Evolutionary conservation across 2,797 vertebrate genomes (phyloP).

Genomic region (Antennarius maculatus): DNA sequence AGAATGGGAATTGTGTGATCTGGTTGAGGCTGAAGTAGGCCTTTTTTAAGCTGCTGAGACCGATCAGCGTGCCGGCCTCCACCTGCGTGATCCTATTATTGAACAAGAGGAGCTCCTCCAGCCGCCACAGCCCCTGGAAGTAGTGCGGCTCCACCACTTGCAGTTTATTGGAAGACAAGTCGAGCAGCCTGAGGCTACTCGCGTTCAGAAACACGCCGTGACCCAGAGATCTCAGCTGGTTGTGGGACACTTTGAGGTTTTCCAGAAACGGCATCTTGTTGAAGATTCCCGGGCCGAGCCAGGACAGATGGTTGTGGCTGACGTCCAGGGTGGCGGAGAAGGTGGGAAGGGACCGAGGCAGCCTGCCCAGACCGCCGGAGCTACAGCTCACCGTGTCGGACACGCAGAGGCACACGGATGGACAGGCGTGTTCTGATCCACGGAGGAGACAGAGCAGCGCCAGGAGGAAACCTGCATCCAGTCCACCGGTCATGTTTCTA

Average conservation of each 20-base stretch:
- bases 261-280: constrained; percentile 81
- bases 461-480: constrained; percentile 53
- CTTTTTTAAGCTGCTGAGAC: constrained; percentile 83
- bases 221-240: constrained; percentile 81
- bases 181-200: constrained; percentile 85
- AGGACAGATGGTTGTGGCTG: constrained; percentile 88
- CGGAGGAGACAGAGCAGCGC: constrained; percentile 65
- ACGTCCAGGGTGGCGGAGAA: constrained; percentile 86
- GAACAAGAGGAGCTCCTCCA: constrained; percentile 92
- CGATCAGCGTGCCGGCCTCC: constrained; percentile 80
- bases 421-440: constrained; percentile 74
- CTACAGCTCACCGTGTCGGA: constrained; percentile 91
- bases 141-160: constrained; percentile 82
- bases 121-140: constrained; percentile 85
- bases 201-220: constrained; percentile 83
- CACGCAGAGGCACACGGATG: constrained; percentile 86
- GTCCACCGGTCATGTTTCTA: constrained; percentile 67
- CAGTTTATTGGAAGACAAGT: constrained; percentile 92
- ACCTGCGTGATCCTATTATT: constrained; percentile 88
- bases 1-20: constrained; percentile 90
- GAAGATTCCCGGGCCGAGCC: constrained; percentile 83
- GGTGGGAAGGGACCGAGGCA: constrained; percentile 80
- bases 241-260: constrained; percentile 86
- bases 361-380: constrained; percentile 73
- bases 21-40: constrained; percentile 93